These are phyloP conservation scores for Drosophila kurseongensis DNA, from an alignment of 1,140 invertebrate species.

Conservation along the genomic window DNA sequence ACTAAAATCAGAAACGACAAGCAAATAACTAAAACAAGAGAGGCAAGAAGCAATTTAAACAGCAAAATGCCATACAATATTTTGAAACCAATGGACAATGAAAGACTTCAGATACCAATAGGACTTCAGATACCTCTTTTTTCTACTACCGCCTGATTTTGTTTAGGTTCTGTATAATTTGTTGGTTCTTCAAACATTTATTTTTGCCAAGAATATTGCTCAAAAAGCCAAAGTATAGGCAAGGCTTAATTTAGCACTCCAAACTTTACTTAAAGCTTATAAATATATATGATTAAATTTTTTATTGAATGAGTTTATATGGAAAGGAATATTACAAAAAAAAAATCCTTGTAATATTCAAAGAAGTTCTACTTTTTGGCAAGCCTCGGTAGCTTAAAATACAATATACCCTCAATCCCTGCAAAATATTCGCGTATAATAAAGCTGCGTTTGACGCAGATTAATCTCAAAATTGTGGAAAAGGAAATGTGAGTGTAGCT, in stretches of 20 bases:
- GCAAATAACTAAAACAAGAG: slow-evolving; percentile 3
- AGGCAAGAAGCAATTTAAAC: slow-evolving; percentile 5
- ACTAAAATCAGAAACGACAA: slow-evolving; percentile 11
- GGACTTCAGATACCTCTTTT: neutral
- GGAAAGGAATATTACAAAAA: too few relatives aligned
- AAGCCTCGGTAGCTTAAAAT: neutral
- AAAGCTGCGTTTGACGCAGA: slow-evolving; percentile 12
- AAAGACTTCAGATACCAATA: neutral
- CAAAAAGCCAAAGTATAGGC: too few relatives aligned
- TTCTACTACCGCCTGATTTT: neutral
- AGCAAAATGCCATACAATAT: slow-evolving; percentile 28
- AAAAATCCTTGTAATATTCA: too few relatives aligned
- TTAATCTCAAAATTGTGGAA: slow-evolving; percentile 12
- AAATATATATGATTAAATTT: too few relatives aligned
- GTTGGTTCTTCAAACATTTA: too few relatives aligned
- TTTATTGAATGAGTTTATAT: too few relatives aligned
- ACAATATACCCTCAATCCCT: neutral
- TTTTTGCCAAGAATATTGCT: too few relatives aligned
- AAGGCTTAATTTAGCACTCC: too few relatives aligned
- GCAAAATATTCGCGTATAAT: neutral
- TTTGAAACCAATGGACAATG: neutral
- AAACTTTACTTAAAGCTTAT: too few relatives aligned
- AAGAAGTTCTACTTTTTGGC: too few relatives aligned
- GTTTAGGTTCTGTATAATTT: too few relatives aligned
- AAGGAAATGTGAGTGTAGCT: slow-evolving; percentile 16